Conservation (phyloP, 92 coral and sea anemone genomes). For the Virgularia gustaviana region DNA sequence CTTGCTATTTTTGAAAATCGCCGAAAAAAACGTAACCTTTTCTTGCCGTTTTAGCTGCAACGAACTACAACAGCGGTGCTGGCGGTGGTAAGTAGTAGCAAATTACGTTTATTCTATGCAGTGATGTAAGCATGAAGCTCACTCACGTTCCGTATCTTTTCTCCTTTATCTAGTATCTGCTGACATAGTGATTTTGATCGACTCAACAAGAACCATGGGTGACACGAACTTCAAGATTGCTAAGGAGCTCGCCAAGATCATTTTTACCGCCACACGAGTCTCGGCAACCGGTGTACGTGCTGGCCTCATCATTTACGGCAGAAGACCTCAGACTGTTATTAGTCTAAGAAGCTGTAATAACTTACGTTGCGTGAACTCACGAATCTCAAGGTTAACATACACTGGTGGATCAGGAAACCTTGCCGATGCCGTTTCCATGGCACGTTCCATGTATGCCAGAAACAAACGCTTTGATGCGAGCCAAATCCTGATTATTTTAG, state of each 20-base stretch:
- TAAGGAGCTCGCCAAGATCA: conserved; percentile 63
- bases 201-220: conserved; percentile 9
- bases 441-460: not conserved
- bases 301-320: conserved; percentile 68
- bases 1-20: too few species aligned
- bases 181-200: conserved; percentile 11
- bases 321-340: conserved; percentile 56
- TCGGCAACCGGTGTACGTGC: conserved; percentile 57
- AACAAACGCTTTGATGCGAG: conserved; percentile 14
- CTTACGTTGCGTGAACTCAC: not conserved
- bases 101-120: not conserved
- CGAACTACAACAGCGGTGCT: conserved; percentile 21
- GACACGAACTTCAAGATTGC: conserved; percentile 51
- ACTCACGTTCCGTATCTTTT: not conserved
- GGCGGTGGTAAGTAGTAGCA: conserved; percentile 15
- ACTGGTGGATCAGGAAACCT: not conserved
- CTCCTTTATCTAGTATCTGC: conserved; percentile 14
- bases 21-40: too few species aligned
- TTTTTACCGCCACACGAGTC: conserved; percentile 66
- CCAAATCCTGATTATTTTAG: conserved; percentile 70
- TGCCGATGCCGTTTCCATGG: not conserved
- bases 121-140: not conserved
- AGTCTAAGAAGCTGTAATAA: conserved; percentile 37
- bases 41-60: conserved; percentile 12
- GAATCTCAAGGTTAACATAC: not conserved